Conservation (phyloP, 53 echinoderm and acorn worm species). For the Hippasteria phrygiana region DNA sequence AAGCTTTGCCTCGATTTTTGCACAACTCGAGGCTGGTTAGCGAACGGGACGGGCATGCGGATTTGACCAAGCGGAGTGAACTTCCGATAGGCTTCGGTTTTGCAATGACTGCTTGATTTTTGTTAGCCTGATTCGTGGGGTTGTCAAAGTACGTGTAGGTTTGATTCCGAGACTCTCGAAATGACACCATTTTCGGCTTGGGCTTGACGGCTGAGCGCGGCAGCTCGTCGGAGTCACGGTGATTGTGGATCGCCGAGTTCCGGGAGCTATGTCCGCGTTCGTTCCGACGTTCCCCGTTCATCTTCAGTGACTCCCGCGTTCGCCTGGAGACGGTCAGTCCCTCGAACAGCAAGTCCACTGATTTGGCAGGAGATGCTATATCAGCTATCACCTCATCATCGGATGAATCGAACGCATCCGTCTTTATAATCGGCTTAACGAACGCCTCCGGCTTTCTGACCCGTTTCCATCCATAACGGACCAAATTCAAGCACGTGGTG, state of each 20-base stretch:
- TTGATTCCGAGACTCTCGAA: conserved; percentile 34
- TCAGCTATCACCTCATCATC: conserved; percentile 12
- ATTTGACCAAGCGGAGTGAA: not conserved
- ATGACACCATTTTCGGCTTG: conserved; percentile 45
- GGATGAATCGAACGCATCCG: not conserved
- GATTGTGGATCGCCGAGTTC: not conserved
- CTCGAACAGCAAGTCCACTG: conserved; percentile 36
- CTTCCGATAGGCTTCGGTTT: not conserved
- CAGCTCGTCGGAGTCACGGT: not conserved
- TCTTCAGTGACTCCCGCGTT: conserved; percentile 41
- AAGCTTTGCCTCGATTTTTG: not conserved
- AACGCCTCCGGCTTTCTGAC: not conserved
- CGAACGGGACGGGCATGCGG: not conserved
- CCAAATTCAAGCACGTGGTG: not conserved
- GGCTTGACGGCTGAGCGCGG: not conserved
- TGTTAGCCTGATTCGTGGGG: not conserved
- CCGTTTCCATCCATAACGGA: not conserved
- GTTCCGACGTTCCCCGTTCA: not conserved
- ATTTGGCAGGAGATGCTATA: not conserved
- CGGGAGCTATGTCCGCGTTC: not conserved
- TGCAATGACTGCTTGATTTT: not conserved
- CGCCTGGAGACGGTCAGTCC: conserved; percentile 52
- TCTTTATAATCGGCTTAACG: not conserved
- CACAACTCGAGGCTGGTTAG: too few relatives aligned
- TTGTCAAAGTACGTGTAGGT: conserved; percentile 2